Evolutionary conservation across 1,140 invertebrate genomes (phyloP), one percentile per base, ranked within the genome.

Genomic region (Drosophila athabasca): DNA sequence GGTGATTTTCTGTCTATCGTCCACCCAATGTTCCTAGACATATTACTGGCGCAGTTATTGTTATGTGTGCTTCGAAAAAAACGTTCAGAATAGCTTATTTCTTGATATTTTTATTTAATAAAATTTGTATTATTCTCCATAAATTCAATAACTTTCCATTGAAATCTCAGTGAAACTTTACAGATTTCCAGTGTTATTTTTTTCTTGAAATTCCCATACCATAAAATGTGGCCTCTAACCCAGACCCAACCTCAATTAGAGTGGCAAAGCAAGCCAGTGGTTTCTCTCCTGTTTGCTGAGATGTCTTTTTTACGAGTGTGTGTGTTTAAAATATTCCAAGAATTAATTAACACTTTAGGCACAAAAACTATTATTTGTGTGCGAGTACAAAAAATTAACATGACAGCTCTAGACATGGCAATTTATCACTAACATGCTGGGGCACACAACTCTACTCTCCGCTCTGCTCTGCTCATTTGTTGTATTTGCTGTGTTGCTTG

Each of bases 371-470:
- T 85, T 87, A 85, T 85, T 77, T 82, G 82, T 78, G 61, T 88
- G 78, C 65, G 64, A 53, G 67, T 75, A 88, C 62, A 74, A 88
- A 85, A 88, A 87, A 87, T 88, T 88, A 83, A 88, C 83, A 83
- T 83, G 79, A 83, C 82, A 87, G 83, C 83, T 83, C 75, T 79
- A 87, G 82, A 87, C 84, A 88, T 87, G 71, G 84, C 83, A 87
- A 87, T 87, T 87, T 87, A 88, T 87, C 83, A 88, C 83, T 66
- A 83, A 83, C 82, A 83, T 79, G 76, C 57, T 79, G 72, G 54
- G 62, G 31, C 70, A 76, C 62, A 62, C 48, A 24, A 53, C 26
- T 17, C 11, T 1, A 31, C 31, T 58, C 44, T 59, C 46, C 13
- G 43, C 64, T 69, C 51, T 17, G 4, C 35, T 39, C 35, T 39